A percentile compares a stretch with the other conserved stretches of the same genome.
phyloP scores from a whole-genome alignment of 2,888 invertebrate genomes.

The Kuschelorhynchus macadamiae region DNA sequence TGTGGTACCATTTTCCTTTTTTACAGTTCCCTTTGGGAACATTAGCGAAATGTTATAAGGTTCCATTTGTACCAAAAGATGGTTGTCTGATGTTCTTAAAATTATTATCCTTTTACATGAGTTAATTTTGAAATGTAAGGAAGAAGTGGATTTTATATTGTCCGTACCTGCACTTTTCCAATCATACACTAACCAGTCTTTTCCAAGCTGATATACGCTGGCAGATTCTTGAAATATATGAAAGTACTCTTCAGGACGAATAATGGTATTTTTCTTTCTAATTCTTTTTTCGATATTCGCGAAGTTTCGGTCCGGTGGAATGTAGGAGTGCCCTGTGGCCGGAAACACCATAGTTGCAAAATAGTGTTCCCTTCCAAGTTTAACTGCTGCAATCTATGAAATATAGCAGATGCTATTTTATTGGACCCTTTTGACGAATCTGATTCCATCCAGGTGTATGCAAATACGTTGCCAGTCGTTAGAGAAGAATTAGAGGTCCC shows the following conservation, averaged over 20 bases:
- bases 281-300: not conserved
- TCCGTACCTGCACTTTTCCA: constrained; percentile 26
- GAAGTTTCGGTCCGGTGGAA: constrained; percentile 3
- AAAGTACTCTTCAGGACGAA: not conserved
- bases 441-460: constrained; percentile 29
- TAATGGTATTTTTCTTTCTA: constrained; percentile 22
- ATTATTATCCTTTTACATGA: constrained; percentile 38
- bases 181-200: constrained; percentile 25
- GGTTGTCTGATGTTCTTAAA: constrained; percentile 11
- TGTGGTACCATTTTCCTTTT: constrained; percentile 25
- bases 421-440: constrained; percentile 23
- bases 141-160: constrained; percentile 28
- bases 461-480: constrained; percentile 7
- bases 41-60: constrained; percentile 19
- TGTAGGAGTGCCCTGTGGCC: not conserved
- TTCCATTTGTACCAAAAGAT: constrained; percentile 29
- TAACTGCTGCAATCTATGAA: constrained; percentile 25
- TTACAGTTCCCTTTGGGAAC: constrained; percentile 31
- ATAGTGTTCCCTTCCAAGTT: constrained; percentile 7
- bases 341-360: constrained; percentile 4
- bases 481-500: constrained; percentile 20
- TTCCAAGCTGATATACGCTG: constrained; percentile 24
- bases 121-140: constrained; percentile 34
- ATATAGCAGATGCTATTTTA: constrained; percentile 28
- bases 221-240: constrained; percentile 13